Conservation (phyloP, 1,140 invertebrate species). For the Orchesella cincta region DNA sequence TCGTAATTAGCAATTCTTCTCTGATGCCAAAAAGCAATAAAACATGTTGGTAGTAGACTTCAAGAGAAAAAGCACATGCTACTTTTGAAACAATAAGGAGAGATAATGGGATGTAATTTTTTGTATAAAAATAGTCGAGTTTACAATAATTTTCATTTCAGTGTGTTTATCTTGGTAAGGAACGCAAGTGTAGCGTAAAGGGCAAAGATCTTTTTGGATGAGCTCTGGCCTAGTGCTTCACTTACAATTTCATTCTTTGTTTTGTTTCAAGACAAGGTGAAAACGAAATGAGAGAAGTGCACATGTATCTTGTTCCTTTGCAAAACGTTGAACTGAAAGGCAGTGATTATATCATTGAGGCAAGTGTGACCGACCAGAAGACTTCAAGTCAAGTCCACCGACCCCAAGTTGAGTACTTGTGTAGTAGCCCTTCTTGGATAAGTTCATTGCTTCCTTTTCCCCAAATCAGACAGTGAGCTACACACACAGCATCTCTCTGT, state of each 20-base stretch:
- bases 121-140: not conserved
- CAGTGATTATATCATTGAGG: not conserved
- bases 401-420: too few relatives aligned
- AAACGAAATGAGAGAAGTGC: not conserved
- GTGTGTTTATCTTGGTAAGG: not conserved
- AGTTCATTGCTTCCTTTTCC: too few relatives aligned
- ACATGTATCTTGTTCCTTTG: not conserved
- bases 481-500: too few relatives aligned
- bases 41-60: too few relatives aligned
- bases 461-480: too few relatives aligned
- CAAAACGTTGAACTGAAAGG: not conserved
- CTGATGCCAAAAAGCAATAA: not conserved
- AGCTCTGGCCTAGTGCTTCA: slow-evolving; percentile 6
- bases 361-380: slow-evolving; percentile 16
- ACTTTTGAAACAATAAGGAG: too few relatives aligned
- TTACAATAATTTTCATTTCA: too few relatives aligned
- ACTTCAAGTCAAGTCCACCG: too few relatives aligned
- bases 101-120: not conserved
- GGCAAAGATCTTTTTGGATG: slow-evolving; percentile 25
- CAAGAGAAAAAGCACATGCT: too few relatives aligned
- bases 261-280: not conserved
- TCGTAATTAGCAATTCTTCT: not conserved
- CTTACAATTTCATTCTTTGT: not conserved
- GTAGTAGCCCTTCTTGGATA: too few relatives aligned
- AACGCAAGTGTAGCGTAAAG: slow-evolving; percentile 19